Base-by-base conservation (phyloP, 1,140 invertebrate genomes). In the Drosophila dunni region DNA sequence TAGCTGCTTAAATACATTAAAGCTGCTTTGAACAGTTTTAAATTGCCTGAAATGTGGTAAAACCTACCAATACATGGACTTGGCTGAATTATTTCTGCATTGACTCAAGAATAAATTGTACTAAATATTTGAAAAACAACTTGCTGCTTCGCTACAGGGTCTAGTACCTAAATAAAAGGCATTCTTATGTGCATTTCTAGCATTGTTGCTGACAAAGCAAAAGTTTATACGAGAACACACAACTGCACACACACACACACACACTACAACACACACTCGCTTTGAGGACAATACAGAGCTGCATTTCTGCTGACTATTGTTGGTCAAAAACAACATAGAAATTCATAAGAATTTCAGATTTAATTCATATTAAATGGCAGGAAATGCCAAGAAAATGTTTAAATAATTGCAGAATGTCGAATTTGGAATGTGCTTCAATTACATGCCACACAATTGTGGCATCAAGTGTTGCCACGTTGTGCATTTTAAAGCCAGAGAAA, bases 361-460 rank as follows among this genome's bases (percentile, higher is more conserved):
- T 79, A 88, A 88, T 88, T 80, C 84, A 89, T 89, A 79, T 75
- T 53, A 88, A 86, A 86, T 88, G 63, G 60, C 77, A 88, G 79
- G 72, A 83, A 82, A 54, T 79, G 72, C 66, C 67, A 20, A 44
- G 51, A 48, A 42, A 81, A 72, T 79, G 61, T 56, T 65, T 69
- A 76, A 84, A 80, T 84, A 84, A 80, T 85, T 85, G 81, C 81
- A 78, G 38, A 50, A 9, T 63, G 45, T 20, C 50, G 17, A 54
- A 50, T 48, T 29, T 4, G 8, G 48, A 48, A 34, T 58, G 40
- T 42, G 46, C 56, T 53, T 33, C 50, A 64, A 73, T 73, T 73
- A 68, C 56, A 68, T n/a, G 24, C 42, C 40, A 46, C 61, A 62
- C 15, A 66, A 69, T 74, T 45, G 74, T 62, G 56, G 54, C 45